A percentile compares a stretch with the other conserved stretches of the same genome.
Evolutionary conservation across 2,797 vertebrate species (phyloP).

Genomic region (Oreochromis mossambicus): DNA sequence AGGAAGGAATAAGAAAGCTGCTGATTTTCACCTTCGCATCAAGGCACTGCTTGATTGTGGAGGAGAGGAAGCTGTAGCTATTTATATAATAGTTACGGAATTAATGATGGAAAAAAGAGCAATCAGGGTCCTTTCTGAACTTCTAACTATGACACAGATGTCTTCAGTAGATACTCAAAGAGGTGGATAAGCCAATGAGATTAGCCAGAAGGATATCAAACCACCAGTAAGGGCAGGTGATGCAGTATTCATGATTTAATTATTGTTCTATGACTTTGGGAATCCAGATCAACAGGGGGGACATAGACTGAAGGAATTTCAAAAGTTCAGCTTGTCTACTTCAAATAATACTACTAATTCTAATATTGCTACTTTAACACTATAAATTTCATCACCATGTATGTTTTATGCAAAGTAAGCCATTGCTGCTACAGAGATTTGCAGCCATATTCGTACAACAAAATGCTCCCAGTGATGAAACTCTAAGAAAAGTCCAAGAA

Average conservation of each 20-base stretch:
- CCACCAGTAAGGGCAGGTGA: background rate
- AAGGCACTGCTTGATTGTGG: background rate
- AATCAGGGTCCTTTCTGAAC: background rate
- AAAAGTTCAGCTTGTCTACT: background rate
- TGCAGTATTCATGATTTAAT: slow-evolving; percentile 44
- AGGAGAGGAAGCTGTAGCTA: background rate
- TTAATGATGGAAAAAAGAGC: background rate
- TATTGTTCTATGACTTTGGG: slow-evolving; percentile 16
- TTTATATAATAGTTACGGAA: background rate
- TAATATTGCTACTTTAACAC: background rate
- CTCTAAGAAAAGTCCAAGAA: background rate
- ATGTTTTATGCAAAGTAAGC: background rate
- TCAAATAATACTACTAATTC: background rate
- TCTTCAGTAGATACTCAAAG: background rate
- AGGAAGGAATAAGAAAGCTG: background rate
- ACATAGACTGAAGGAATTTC: background rate
- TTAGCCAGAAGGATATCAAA: background rate
- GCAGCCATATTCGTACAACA: background rate
- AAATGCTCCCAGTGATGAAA: background rate
- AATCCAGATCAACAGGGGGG: background rate
- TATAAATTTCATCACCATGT: background rate
- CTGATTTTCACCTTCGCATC: slow-evolving; percentile 1
- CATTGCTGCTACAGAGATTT: background rate
- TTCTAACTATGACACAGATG: background rate
- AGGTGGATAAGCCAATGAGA: background rate